A percentile compares a stretch with the other conserved stretches of the same genome.
Conservation (phyloP, 2,888 invertebrate genomes). For the Pelosia muscerda region DNA sequence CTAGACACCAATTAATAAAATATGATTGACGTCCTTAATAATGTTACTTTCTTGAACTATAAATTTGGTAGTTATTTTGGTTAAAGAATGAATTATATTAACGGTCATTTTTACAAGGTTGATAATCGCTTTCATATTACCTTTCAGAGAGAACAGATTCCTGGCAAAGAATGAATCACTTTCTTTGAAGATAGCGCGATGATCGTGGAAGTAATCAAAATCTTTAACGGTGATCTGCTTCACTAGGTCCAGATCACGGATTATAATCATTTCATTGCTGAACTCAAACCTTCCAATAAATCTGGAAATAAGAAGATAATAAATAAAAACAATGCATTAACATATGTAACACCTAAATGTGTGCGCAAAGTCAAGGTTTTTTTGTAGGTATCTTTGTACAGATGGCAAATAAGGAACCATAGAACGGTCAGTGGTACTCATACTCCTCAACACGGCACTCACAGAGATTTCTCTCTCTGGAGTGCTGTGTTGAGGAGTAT, state of each 20-base stretch:
- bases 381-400: no score
- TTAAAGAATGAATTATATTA: no score
- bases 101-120: not conserved
- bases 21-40: no score
- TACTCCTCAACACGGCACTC: no score
- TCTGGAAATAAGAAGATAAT: constrained; percentile 52
- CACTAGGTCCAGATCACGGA: constrained; percentile 79
- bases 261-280: constrained; percentile 64
- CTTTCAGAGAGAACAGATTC: constrained; percentile 75
- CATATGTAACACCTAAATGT: not conserved
- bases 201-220: constrained; percentile 84
- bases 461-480: no score
- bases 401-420: no score
- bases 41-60: not conserved
- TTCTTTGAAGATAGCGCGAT: constrained; percentile 67
- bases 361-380: no score
- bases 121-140: constrained; percentile 42
- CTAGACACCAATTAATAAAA: not conserved
- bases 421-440: no score
- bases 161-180: constrained; percentile 81
- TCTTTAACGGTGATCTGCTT: constrained; percentile 83
- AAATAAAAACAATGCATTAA: not conserved
- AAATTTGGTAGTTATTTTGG: not conserved
- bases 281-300: constrained; percentile 80
- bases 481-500: no score